These are phyloP conservation scores for Drosophila borborema DNA, from an alignment of 2,888 invertebrate species.

Conservation along the genomic window DNA sequence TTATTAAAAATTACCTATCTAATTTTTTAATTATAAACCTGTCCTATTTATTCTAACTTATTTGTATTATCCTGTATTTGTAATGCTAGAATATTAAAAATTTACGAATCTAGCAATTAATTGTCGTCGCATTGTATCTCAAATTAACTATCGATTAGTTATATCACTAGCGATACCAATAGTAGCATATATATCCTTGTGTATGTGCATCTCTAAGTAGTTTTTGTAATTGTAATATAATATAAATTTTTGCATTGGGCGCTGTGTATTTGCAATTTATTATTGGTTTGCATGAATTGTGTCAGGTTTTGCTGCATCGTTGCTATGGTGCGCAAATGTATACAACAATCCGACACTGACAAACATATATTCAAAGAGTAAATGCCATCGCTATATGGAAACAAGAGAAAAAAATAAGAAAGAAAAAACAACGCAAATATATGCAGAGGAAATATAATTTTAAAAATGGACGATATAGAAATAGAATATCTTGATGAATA, in stretches of 20 bases:
- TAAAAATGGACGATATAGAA: constrained; percentile 83
- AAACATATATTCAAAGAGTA: constrained; percentile 6
- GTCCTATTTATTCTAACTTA: too few relatives aligned
- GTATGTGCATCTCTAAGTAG: constrained; percentile 13
- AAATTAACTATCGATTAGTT: not conserved
- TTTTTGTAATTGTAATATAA: constrained; percentile 8
- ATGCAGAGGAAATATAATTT: constrained; percentile 2
- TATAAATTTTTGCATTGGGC: not conserved
- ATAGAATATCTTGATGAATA: constrained; percentile 84
- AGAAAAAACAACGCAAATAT: not conserved
- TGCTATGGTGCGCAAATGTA: constrained; percentile 19
- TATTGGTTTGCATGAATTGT: not conserved
- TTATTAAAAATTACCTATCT: not conserved
- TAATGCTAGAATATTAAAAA: not conserved
- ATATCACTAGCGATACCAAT: constrained; percentile 13
- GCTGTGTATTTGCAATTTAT: not conserved
- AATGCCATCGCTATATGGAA: constrained; percentile 9
- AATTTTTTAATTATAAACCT: not conserved
- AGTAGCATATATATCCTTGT: constrained; percentile 15
- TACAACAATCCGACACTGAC: constrained; percentile 4
- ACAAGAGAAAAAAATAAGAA: constrained; percentile 5
- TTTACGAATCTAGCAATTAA: too few relatives aligned
- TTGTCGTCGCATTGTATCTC: not conserved
- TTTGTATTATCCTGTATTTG: not conserved
- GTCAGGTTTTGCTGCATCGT: constrained; percentile 5